phyloP scores from a whole-genome alignment of 64 coral and sea anemone genomes.

The Dendronephthya gigantea region DNA sequence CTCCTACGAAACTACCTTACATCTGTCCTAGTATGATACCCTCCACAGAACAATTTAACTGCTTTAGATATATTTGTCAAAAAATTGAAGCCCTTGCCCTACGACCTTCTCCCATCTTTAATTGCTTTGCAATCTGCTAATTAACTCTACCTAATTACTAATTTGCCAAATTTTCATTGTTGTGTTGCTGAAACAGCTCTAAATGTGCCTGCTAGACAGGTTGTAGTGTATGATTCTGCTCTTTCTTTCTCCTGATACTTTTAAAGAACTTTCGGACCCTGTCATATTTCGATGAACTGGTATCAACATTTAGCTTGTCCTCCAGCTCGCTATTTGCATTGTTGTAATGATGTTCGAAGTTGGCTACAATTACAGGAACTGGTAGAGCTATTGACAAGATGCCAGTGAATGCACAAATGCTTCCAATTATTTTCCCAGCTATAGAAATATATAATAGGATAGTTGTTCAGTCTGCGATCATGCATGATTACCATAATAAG shows the following conservation, averaged over 20 bases:
- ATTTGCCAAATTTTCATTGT: too few relatives aligned
- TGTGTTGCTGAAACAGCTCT: too few relatives aligned
- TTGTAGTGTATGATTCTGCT: not conserved
- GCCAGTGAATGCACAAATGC: conserved; percentile 84
- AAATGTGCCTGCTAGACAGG: not conserved
- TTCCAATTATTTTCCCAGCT: conserved; percentile 89
- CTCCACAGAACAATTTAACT: too few relatives aligned
- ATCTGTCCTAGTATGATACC: too few relatives aligned
- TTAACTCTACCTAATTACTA: too few relatives aligned
- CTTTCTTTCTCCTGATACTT: not conserved
- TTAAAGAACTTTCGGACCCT: not conserved
- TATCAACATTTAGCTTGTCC: not conserved
- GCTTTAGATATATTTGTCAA: too few relatives aligned
- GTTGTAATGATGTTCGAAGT: conserved; percentile 88
- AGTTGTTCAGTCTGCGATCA: too few relatives aligned
- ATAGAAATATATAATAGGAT: not conserved
- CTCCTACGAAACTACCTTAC: too few relatives aligned
- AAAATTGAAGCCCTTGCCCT: not conserved
- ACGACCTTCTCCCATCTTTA: not conserved
- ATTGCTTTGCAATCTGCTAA: not conserved
- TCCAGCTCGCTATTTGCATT: conserved; percentile 33
- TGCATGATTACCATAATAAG: too few relatives aligned
- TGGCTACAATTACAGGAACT: conserved; percentile 87
- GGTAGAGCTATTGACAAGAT: conserved; percentile 87
- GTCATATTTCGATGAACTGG: not conserved